Evolutionary conservation across 2,113 vertebrate genomes (phyloP), one percentile per base, ranked within the genome.

Genomic region (Donacobius atricapilla): DNA sequence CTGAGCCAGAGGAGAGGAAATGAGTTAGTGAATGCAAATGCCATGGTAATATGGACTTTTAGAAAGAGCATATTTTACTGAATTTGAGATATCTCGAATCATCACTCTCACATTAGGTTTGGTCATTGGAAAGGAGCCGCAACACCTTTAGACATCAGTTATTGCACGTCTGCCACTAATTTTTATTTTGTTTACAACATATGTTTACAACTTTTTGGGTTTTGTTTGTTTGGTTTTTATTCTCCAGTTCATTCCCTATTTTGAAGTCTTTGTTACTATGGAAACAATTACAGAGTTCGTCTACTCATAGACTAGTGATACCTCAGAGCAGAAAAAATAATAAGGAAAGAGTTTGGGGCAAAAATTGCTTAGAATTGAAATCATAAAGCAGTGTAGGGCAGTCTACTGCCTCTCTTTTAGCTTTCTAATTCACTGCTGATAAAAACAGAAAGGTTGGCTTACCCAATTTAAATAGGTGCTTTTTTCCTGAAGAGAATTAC

Each of bases 221-320:
- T n/a, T 13, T 45, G 27, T 21, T 73, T 40, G 48, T 60, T 60
- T 37, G 18, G 63, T 44, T 50, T 44, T 54, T 35, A 7, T 93
- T 75, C 42, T 83, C 21, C 69, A 57, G 31, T 19, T 75, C 65
- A 57, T 90, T 95, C 66, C 13, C 45, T 68, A 53, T 93, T 96
- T 84, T 70, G 39, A 94, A 87, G 40, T 45, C 65, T 90, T 96
- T 75, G 96, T 96, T 78, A 68, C 94, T 66, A 96, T 95, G 92
- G 97, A 94, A 97, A 97, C 94, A 86, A 66, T 88, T 87, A 94
- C 42, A 73, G 10, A 42, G n/a, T 60, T 77, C 48, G 37, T 60
- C 72, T 66, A 50, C 65, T 76, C 39, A 50, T 44, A 83, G 69
- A 30, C 39, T 61, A 53, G 35, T 68, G 54, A 69, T 71, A 80